Evolutionary conservation across 2,113 vertebrate species (phyloP), one percentile per base, ranked within the genome.

Genomic region (Phrynosoma blainvillii): DNA sequence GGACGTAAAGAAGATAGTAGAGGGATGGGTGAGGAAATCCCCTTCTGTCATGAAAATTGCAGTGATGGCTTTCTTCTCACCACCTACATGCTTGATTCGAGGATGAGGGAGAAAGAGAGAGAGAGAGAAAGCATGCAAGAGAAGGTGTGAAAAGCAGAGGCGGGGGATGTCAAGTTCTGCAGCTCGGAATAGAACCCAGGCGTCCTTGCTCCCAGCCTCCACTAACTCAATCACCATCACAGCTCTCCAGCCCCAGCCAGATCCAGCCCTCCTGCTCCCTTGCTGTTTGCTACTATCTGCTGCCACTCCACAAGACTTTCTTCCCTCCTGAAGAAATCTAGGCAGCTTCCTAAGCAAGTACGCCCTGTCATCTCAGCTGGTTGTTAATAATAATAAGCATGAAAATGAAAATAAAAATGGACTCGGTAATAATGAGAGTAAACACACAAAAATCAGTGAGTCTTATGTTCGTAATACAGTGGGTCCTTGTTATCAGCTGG

Each of bases 131-230:
- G 42, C 54, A 23, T 66, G 79, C 62, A 40, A 52, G 25, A 79
- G 88, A 86, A 78, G 79, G 88, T 86, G 88, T 82, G 84, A 86
- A 65, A 59, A n/a, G 52, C 68, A 86, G 75, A 80, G 85, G 89
- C 36, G 76, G 56, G 47, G 59, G 25, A 62, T 79, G 86, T 66
- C 47, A 85, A 78, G 73, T 71, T 86, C 65, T 82, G 54, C 8
- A 9, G 65, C 88, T 73, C 2, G 65, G 73, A 89, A 89, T 82
- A 86, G 88, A 86, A 89, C 56, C 78, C 84, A 81, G 42, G 84
- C 70, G 30, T 52, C n/a, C 47, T 62, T 23, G 62, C 80, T 82
- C 84, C 66, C 56, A 40, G 62, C 90, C 71, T 85, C 77, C 74
- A 52, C 82, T 54, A 59, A 62, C 85, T 68, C 85, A 76, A 74